Evolutionary conservation across 2,113 vertebrate species (phyloP).

Genomic region (Microtus richardsoni): DNA sequence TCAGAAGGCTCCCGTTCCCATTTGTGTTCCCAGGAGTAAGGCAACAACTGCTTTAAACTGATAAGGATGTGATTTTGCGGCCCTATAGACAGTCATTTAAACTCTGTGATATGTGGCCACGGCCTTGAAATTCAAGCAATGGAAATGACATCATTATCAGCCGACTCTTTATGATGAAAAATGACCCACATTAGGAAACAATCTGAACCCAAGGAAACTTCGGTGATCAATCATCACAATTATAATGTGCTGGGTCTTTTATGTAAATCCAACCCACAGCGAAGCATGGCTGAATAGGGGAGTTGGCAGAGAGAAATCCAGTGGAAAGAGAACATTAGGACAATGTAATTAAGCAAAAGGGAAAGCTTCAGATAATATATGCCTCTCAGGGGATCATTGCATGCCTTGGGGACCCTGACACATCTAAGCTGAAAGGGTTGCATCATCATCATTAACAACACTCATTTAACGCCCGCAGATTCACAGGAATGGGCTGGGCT

Average conservation of each 20-base stretch:
- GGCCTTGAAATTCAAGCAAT: constrained; percentile 84
- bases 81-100: constrained; percentile 84
- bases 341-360: constrained; percentile 83
- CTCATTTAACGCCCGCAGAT: constrained; percentile 71
- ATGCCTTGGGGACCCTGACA: constrained; percentile 51
- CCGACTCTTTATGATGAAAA: constrained; percentile 85
- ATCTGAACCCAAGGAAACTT: constrained; percentile 83
- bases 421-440: constrained; percentile 71
- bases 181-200: constrained; percentile 86
- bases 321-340: constrained; percentile 74
- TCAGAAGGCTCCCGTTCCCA: constrained; percentile 79
- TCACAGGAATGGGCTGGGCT: constrained; percentile 30
- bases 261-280: constrained; percentile 79
- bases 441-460: constrained; percentile 74
- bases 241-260: constrained; percentile 80
- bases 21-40: constrained; percentile 85
- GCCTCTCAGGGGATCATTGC: constrained; percentile 60
- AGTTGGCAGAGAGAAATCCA: constrained; percentile 64
- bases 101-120: constrained; percentile 81
- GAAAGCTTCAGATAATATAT: constrained; percentile 63
- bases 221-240: constrained; percentile 82
- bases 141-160: constrained; percentile 87
- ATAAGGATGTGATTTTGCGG: constrained; percentile 83
- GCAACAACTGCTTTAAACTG: constrained; percentile 84
- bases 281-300: constrained; percentile 58